phyloP scores from a whole-genome alignment of 2,113 vertebrate species.

The Paratilapia polleni region DNA sequence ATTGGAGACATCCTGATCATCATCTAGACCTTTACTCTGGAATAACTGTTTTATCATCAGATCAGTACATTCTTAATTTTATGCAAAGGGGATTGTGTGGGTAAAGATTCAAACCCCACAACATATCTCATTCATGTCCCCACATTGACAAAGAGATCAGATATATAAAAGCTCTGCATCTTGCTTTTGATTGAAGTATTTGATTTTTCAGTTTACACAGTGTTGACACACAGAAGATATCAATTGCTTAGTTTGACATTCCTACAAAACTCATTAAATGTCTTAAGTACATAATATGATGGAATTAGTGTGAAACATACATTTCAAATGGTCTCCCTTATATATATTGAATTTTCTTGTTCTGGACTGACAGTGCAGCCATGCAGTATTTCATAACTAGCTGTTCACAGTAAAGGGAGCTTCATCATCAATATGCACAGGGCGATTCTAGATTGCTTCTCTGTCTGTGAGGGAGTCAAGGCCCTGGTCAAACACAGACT shows the following conservation, averaged over 20 bases:
- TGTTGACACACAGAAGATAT: neutral
- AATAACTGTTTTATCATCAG: conserved; percentile 54
- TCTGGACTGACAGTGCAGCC: neutral
- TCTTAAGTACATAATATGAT: neutral
- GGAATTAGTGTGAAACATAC: neutral
- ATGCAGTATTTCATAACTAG: neutral
- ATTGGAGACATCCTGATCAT: conserved; percentile 27
- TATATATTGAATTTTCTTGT: conserved; percentile 6
- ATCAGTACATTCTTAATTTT: conserved; percentile 60
- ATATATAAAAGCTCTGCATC: conserved; percentile 40
- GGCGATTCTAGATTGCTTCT: conserved; percentile 39
- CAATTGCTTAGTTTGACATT: conserved; percentile 13
- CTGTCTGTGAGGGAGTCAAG: conserved; percentile 24
- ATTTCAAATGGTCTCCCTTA: neutral
- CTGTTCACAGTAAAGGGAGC: neutral
- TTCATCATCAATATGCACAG: conserved; percentile 34
- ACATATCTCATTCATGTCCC: conserved; percentile 44
- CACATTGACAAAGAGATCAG: conserved; percentile 16
- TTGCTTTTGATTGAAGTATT: conserved; percentile 31
- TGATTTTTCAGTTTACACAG: conserved; percentile 21
- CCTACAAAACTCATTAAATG: neutral
- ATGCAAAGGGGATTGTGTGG: conserved; percentile 53
- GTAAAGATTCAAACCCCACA: conserved; percentile 56
- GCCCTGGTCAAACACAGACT: conserved; percentile 45
- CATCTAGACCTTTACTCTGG: conserved; percentile 1